Evolutionary conservation across 2,113 vertebrate genomes (phyloP), one percentile per base, ranked within the genome.

Genomic region (Micromys minutus): DNA sequence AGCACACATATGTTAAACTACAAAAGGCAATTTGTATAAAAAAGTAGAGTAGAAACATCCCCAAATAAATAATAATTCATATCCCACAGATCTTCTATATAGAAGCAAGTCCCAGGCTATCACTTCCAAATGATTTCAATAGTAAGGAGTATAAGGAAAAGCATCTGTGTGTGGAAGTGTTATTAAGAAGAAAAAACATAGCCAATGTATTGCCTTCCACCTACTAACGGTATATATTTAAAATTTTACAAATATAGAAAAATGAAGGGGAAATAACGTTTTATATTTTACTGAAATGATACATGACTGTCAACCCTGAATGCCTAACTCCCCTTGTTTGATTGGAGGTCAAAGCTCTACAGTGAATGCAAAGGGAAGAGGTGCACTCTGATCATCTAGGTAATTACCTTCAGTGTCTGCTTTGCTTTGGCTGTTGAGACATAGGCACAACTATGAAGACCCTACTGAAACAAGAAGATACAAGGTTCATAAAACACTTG

Each of bases 381-480:
- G n/a, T 74, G 84, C 16, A 47, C 65, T 92, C 86, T 95, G 90
- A n/a, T 84, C 84, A 94, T 92, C 87, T 94, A 96, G 85, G 90
- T 93, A 95, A 95, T 97, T 97, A 97, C 96, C 97, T 98, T 96
- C 75, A 94, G 74, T 1, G 74, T 92, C 96, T 96, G 97, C 95
- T 94, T 95, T 96, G 96, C 95, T 97, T 96, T 97, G 97, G 96
- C 95, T 97, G 89, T 97, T 95, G 97, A 97, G 91, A 98, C 92
- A 97, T 90, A 95, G 97, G 59, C 31, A 97, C 96, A 97, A 95
- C 95, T 90, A 95, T 93, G 97, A 94, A 97, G 96, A 96, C 97
- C 96, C 97, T 97, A 97, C 96, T 97, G 95, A 97, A 96, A 97
- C 80, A 97, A 97, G 97, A 97, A 97, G 96, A 97, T 93, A 97